Evolutionary conservation across 2,113 vertebrate genomes (phyloP), one percentile per base, ranked within the genome.

Genomic region (Sander vitreus): DNA sequence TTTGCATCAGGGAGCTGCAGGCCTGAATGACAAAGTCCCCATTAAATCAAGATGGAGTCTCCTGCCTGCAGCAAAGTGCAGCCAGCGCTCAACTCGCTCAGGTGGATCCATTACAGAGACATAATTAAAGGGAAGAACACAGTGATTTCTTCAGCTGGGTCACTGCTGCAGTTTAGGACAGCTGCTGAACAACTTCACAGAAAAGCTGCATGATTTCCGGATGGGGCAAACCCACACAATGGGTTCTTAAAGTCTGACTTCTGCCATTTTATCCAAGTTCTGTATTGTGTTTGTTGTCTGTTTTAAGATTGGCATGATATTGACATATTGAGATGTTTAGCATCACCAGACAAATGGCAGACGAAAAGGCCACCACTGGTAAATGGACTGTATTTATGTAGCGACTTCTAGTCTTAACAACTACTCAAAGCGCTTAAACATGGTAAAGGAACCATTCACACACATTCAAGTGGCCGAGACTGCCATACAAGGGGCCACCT

Each of bases 11-110:
- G 73, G 73, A 85, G 91, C 87, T 88, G 68, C 81, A 85, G 89
- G 91, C 84, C 81, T 84, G 84, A 88, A 89, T 91, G 79, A 89
- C 91, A 88, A 88, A 88, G 81, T 84, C 80, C 88, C 88, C 86
- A 88, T 91, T 91, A 92, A 83, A 91, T 73, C 85, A 83, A 85
- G 84, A 90, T 83, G 78, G 87, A 89, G 91, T 73, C 81, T 83
- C 78, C 85, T 7, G 91, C 87, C 87, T 82, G 85, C 83, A 87
- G 88, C 81, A 73, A 66, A 66, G 66, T 36, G 18, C 73, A 82
- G 76, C 78, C 78, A 50, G 69, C 11, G 3, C 51, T 27, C 51
- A 65, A 68, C 69, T 76, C 62, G 23, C 87, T 89, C 86, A 85
- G 88, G 85, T 89, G 87, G 81, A 83, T 92, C 87, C 83, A 74